phyloP scores from a whole-genome alignment of 2,797 vertebrate genomes.

The Myotis vivesi region DNA sequence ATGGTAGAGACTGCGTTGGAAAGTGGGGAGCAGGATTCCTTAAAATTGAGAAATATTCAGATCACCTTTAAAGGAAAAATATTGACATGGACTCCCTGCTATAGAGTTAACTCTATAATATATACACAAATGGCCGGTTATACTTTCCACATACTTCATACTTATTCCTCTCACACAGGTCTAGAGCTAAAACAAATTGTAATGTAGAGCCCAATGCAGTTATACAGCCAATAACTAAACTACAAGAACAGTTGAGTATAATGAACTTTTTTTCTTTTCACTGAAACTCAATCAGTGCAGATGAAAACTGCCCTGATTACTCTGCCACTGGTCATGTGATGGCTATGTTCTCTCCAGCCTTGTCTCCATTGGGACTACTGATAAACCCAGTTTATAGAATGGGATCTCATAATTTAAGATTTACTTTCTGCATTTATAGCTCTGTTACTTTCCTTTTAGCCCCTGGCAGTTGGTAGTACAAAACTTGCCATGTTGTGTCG shows the following conservation, averaged over 20 bases:
- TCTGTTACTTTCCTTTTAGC: not conserved
- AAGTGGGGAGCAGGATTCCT: not conserved
- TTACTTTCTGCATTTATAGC: not conserved
- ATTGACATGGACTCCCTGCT: not conserved
- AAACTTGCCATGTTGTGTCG: not conserved
- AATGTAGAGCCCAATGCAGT: not conserved
- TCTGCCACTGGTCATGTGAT: not conserved
- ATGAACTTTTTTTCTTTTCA: not conserved
- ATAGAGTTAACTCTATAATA: not conserved
- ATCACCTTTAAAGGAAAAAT: not conserved
- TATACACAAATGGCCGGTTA: not conserved
- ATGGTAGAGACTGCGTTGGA: not conserved
- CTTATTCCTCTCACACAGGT: not conserved
- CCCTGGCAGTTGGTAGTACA: not conserved
- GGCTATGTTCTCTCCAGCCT: not conserved
- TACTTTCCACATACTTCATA: not conserved
- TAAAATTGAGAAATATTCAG: not conserved
- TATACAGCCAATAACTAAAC: not conserved
- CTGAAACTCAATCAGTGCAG: not conserved
- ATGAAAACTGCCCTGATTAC: not conserved
- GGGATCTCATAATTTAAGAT: not conserved
- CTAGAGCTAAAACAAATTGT: not conserved
- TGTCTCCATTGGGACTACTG: not conserved
- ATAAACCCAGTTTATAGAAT: not conserved
- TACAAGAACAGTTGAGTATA: not conserved